Percentiles rank a stretch among this genome's conserved stretches.
These are phyloP conservation scores for Drosophila erecta DNA, from an alignment of 1,140 invertebrate species.

Conservation along the genomic window DNA sequence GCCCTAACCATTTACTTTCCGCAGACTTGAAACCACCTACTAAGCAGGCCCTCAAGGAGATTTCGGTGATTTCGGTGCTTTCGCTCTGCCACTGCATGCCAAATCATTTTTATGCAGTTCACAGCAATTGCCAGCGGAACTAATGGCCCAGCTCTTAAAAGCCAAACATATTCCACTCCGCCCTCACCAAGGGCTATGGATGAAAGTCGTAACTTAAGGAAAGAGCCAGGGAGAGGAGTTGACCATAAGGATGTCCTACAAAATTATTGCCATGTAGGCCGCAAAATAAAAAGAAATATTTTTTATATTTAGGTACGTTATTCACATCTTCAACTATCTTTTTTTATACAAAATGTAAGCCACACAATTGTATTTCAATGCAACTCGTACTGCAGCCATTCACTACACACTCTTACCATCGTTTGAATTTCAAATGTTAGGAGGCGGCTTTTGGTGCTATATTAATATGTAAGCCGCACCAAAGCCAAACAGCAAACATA, in stretches of 20 bases:
- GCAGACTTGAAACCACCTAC: constrained; percentile 22
- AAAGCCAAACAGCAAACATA: constrained; percentile 56
- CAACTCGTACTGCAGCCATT: not conserved
- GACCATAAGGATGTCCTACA: constrained; percentile 6
- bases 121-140: constrained; percentile 72
- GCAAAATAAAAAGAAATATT: too few relatives aligned
- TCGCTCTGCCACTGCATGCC: constrained; percentile 71
- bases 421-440: constrained; percentile 63
- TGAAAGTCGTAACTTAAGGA: constrained; percentile 28
- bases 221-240: constrained; percentile 9
- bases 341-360: not conserved
- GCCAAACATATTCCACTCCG: constrained; percentile 65
- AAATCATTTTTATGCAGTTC: constrained; percentile 79
- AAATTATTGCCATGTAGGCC: not conserved
- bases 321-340: too few relatives aligned
- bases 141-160: constrained; percentile 51
- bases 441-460: constrained; percentile 51
- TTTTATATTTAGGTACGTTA: too few relatives aligned
- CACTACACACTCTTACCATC: constrained; percentile 6
- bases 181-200: constrained; percentile 60
- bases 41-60: constrained; percentile 20
- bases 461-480: constrained; percentile 70
- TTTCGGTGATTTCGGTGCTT: constrained; percentile 13
- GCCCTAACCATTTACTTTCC: constrained; percentile 48
- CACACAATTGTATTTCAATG: not conserved